These are phyloP conservation scores for Arrhopalites spinosus DNA, from an alignment of 2,888 invertebrate genomes.

Conservation along the genomic window DNA sequence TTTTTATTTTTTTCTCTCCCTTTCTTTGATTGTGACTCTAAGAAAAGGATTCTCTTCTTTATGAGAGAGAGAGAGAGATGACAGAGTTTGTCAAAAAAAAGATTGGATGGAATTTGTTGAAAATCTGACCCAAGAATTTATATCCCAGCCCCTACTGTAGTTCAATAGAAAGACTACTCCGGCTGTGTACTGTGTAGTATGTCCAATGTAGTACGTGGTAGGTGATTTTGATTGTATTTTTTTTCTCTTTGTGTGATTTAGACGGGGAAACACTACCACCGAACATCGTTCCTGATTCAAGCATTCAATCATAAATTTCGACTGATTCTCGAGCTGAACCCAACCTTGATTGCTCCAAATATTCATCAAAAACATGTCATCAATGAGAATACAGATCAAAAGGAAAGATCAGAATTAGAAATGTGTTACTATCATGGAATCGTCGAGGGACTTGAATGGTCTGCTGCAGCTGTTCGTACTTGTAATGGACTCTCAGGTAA, in stretches of 20 bases:
- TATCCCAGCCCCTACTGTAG: too few relatives aligned
- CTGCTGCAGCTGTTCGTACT: slow-evolving; percentile 95
- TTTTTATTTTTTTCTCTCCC: too few relatives aligned
- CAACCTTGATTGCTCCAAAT: slow-evolving; percentile 79
- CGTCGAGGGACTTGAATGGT: slow-evolving; percentile 92
- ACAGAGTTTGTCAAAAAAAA: too few relatives aligned
- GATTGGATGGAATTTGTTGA: too few relatives aligned
- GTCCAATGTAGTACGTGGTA: too few relatives aligned
- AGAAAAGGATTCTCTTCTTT: too few relatives aligned
- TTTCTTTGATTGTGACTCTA: too few relatives aligned
- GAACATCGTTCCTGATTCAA: slow-evolving; percentile 93
- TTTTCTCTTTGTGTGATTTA: slow-evolving; percentile 60
- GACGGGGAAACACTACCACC: slow-evolving; percentile 91
- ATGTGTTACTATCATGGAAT: slow-evolving; percentile 99
- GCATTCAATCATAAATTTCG: slow-evolving; percentile 96
- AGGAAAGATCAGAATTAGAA: slow-evolving; percentile 63
- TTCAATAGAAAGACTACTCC: too few relatives aligned
- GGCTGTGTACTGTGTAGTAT: too few relatives aligned
- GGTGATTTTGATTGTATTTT: not conserved
- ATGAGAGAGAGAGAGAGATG: too few relatives aligned
- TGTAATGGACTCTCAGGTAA: slow-evolving; percentile 95
- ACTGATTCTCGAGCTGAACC: slow-evolving; percentile 93
- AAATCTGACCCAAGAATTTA: too few relatives aligned
- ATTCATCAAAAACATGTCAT: slow-evolving; percentile 89
- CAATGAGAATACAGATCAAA: slow-evolving; percentile 79